A percentile compares a stretch with the other conserved stretches of the same genome.
Evolutionary conservation across 1,140 invertebrate species (phyloP).

Genomic region (Dolichoris vasculosae): DNA sequence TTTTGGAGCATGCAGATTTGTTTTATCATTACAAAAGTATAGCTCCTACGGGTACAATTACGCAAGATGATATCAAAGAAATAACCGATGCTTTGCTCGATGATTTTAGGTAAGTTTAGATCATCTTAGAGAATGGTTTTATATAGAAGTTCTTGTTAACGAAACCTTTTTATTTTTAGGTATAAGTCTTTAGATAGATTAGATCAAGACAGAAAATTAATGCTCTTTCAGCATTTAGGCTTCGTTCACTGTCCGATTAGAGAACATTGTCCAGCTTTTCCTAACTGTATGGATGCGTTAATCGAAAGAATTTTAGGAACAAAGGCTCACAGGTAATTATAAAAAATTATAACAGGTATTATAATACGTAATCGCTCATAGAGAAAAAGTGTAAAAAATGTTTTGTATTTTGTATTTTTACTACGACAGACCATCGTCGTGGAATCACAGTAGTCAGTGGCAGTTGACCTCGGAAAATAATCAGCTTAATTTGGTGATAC

Average conservation of each 20-base stretch:
- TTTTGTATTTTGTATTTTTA: not conserved
- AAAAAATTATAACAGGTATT: not conserved
- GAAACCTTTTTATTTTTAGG: constrained; percentile 71
- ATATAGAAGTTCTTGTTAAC: not conserved
- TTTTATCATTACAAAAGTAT: constrained; percentile 96
- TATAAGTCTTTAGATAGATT: constrained; percentile 94
- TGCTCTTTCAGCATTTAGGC: constrained; percentile 95
- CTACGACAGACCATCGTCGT: constrained; percentile 78
- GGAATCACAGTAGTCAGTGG: constrained; percentile 82
- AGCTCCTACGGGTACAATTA: constrained; percentile 91
- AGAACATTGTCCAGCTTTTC: constrained; percentile 93
- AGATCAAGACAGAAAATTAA: constrained; percentile 94
- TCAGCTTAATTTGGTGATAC: constrained; percentile 83
- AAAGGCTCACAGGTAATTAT: constrained; percentile 79
- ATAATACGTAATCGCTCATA: no score
- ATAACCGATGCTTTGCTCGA: constrained; percentile 94
- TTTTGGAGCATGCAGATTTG: constrained; percentile 94
- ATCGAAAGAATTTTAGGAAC: constrained; percentile 85
- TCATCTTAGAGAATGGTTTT: not conserved
- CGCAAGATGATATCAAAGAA: constrained; percentile 94
- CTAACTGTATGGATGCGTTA: constrained; percentile 92
- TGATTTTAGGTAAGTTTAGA: constrained; percentile 83
- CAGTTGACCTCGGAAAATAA: constrained; percentile 80
- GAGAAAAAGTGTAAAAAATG: not conserved
- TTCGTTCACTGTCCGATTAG: constrained; percentile 96